phyloP scores from a whole-genome alignment of 2,888 invertebrate species.

The Pollenia amentaria region DNA sequence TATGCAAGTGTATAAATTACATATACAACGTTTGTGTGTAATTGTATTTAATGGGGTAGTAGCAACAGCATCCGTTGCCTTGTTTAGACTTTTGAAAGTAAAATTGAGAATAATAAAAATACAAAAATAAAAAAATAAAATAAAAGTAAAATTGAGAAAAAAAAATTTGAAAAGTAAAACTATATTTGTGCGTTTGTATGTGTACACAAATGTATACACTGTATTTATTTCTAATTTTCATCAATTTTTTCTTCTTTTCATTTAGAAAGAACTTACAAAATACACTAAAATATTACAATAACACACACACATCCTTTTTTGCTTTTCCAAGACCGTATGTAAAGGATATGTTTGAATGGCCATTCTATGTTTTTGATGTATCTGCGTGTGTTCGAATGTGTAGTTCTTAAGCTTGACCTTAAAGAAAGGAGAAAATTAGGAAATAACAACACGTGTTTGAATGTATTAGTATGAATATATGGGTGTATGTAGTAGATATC shows the following conservation, averaged over 20 bases:
- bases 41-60: constrained; percentile 27
- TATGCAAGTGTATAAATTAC: no score
- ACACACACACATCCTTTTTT: background rate
- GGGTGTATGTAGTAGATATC: background rate
- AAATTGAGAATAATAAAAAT: constrained; percentile 27
- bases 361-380: background rate
- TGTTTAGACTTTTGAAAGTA: constrained; percentile 41
- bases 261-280: constrained; percentile 40
- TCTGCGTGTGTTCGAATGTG: constrained; percentile 1
- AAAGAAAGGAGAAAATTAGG: constrained; percentile 35
- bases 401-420: constrained; percentile 61
- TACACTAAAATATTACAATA: constrained; percentile 3
- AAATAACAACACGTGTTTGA: constrained; percentile 47
- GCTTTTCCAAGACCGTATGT: background rate
- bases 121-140: constrained; percentile 9
- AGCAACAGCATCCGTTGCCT: constrained; percentile 43
- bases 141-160: constrained; percentile 17
- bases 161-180: constrained; percentile 22
- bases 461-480: background rate
- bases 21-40: background rate
- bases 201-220: background rate
- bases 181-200: background rate
- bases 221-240: constrained; percentile 39
- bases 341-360: constrained; percentile 2
- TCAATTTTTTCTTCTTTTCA: constrained; percentile 19